These are phyloP conservation scores for Pedetes capensis DNA, from an alignment of 2,113 vertebrate genomes.

Conservation along the genomic window DNA sequence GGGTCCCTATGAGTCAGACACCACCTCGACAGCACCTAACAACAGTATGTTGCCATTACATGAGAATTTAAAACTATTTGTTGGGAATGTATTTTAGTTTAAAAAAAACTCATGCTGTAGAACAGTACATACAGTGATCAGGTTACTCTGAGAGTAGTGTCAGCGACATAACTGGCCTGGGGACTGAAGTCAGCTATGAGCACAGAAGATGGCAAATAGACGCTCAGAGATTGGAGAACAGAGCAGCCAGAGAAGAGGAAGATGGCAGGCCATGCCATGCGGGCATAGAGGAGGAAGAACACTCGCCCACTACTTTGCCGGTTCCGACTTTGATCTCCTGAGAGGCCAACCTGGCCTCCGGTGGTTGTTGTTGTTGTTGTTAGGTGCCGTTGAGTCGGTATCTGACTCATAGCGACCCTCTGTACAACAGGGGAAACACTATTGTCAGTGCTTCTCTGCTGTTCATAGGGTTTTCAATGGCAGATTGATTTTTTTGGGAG, in stretches of 20 bases:
- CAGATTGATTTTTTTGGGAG: no score
- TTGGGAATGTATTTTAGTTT: neutral
- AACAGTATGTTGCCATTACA: no score
- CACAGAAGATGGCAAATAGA: neutral
- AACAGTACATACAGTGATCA: neutral
- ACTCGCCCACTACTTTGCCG: neutral
- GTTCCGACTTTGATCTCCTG: neutral
- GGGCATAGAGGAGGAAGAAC: fast-evolving
- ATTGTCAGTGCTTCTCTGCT: no score
- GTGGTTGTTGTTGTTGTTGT: no score
- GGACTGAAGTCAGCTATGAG: neutral
- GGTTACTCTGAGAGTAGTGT: neutral
- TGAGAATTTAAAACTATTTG: no score
- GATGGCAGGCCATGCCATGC: fast-evolving
- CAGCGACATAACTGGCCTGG: neutral
- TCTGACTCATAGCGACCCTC: no score
- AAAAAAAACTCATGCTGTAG: neutral
- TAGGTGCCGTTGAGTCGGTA: no score
- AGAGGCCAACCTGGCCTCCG: neutral
- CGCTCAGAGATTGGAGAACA: neutral
- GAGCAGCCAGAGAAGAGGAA: no score
- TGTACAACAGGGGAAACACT: no score
- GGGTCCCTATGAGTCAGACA: no score
- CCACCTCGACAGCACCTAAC: no score
- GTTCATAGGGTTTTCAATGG: no score